Base-by-base conservation (phyloP, 2,888 invertebrate genomes). In the Lissonota sp. region DNA sequence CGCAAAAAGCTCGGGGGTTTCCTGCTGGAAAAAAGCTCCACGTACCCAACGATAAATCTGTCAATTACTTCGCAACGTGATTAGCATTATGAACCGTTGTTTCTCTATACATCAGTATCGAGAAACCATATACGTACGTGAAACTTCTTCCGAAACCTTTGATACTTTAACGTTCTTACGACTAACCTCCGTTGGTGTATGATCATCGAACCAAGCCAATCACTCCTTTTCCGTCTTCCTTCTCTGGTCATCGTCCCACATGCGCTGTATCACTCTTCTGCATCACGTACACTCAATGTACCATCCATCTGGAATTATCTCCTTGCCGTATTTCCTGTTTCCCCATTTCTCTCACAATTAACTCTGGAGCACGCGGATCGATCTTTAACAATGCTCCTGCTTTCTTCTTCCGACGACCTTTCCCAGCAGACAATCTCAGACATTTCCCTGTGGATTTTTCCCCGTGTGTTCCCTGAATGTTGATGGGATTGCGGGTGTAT, bases 81-180 rank as follows among this genome's bases (percentile, higher is more conserved):
- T 79, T 79, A 79, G 69, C 79, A 79, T 79, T 73, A 79, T 69
- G 79, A 79, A 73, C 57, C 72, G 78, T 79, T 73, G 78, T 79
- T 79, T 73, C 79, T 79, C 63, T 64, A 64, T 73, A 14, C 40
- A 12, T 14, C 66, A n/a, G 4, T 14, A n/a, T n/a, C n/a, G n/a
- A n/a, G n/a, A n/a, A n/a, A n/a, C 53, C 6, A 12, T 39, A 39
- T 66, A 66, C n/a, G 14, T 51, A 66, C 51, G 66, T 66, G 51
- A 39, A 46, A 39, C 62, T 62, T 46, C 46, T 46, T 42, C 58
- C 55, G 16, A 37, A 49, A 53, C 40, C 70, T 16, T 58, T 64
- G 16, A 83, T 83, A 84, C 85, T 87, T 87, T 88, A 80, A 86
- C 84, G 85, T 86, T 44, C 77, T 62, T 53, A 44, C 46, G 14